Evolutionary conservation across 1,140 invertebrate genomes (phyloP).

Genomic region (Drosophila mauritiana): DNA sequence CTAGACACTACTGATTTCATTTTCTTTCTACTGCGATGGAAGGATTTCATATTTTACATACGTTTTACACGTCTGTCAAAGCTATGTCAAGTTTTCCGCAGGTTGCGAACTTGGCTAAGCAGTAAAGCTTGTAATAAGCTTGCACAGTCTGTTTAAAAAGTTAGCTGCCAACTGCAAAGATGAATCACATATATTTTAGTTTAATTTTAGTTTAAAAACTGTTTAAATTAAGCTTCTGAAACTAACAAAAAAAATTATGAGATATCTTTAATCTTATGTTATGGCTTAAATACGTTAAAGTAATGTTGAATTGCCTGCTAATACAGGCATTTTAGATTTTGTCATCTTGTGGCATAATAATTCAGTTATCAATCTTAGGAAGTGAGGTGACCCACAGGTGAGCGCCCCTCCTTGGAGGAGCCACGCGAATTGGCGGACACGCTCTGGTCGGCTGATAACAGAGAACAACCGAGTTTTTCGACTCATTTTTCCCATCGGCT

Average conservation of each 20-base stretch:
- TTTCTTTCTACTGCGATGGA: neutral
- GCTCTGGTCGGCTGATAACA: slow-evolving; percentile 29
- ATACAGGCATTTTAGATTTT: too few relatives aligned
- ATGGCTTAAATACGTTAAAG: too few relatives aligned
- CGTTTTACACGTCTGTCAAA: slow-evolving; percentile 1
- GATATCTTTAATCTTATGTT: neutral
- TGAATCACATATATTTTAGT: too few relatives aligned
- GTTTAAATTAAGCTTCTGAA: too few relatives aligned
- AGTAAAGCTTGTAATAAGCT: slow-evolving; percentile 18
- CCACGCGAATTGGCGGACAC: slow-evolving; percentile 30
- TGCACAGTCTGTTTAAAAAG: slow-evolving; percentile 20
- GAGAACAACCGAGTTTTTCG: neutral
- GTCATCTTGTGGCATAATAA: too few relatives aligned
- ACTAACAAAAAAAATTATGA: neutral
- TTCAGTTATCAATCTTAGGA: neutral
- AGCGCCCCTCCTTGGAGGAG: neutral
- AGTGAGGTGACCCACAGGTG: slow-evolving; percentile 29
- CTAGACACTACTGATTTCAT: slow-evolving; percentile 6
- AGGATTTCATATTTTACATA: neutral
- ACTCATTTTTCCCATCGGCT: slow-evolving; percentile 7
- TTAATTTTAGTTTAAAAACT: too few relatives aligned
- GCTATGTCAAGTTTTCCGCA: neutral
- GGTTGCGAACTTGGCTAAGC: slow-evolving; percentile 13
- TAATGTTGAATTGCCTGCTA: too few relatives aligned
- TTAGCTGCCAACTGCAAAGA: neutral